phyloP scores from a whole-genome alignment of 2,888 invertebrate species.

The Melinaea menophilus region DNA sequence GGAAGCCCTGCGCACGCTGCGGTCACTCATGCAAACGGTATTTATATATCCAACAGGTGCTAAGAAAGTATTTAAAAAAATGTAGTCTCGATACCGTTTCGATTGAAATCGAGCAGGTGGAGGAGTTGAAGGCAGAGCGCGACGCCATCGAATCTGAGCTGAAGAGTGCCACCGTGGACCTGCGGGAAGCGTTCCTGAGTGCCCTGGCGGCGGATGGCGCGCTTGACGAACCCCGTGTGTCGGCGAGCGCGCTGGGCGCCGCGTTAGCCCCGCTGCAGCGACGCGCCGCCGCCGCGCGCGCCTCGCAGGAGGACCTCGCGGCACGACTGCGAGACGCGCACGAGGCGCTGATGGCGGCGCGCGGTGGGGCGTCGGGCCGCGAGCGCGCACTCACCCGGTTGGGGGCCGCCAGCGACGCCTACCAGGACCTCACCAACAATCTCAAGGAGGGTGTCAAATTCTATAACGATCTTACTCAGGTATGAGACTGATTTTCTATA shows the following conservation, averaged over 20 bases:
- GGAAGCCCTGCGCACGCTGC: conserved; percentile 82
- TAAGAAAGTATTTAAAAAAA: no score
- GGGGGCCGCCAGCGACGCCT: conserved; percentile 94
- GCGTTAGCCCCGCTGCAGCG: conserved; percentile 87
- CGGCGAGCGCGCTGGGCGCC: conserved; percentile 89
- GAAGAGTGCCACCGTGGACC: conserved; percentile 81
- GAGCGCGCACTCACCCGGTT: conserved; percentile 90
- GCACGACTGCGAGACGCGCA: conserved; percentile 66
- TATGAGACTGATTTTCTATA: conserved; percentile 37
- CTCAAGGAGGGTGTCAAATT: conserved; percentile 98
- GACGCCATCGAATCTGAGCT: conserved; percentile 89
- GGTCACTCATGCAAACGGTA: conserved; percentile 67
- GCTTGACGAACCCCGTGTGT: conserved; percentile 88
- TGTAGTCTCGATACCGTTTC: no score
- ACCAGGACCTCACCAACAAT: conserved; percentile 92
- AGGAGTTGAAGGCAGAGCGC: conserved; percentile 91
- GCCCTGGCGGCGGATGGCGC: conserved; percentile 91
- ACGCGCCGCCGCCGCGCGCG: conserved; percentile 85
- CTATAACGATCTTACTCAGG: conserved; percentile 94
- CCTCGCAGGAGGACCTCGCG: conserved; percentile 76
- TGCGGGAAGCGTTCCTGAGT: conserved; percentile 88
- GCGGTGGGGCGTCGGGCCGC: conserved; percentile 81
- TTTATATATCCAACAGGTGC: no score
- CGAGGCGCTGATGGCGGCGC: conserved; percentile 78
- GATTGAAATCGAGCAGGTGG: conserved; percentile 72